Evolutionary conservation across 2,797 vertebrate species (phyloP), one percentile per base, ranked within the genome.

Genomic region (Hephaestus fuliginosus): DNA sequence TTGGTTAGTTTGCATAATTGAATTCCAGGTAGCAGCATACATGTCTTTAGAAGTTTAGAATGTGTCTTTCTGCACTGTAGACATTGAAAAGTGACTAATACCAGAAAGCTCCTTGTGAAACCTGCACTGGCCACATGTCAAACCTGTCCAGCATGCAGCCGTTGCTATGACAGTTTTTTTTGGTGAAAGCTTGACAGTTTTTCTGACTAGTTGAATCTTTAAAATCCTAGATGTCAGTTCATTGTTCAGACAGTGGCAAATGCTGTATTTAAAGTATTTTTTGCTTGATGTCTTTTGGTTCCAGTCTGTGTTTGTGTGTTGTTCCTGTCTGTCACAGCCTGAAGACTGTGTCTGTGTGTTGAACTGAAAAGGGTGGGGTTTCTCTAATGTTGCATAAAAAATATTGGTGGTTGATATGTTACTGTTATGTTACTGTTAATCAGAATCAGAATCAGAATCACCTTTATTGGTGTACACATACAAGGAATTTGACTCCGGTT

Each of bases 71-170:
- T 17, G 1, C 11, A 52, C 15, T 62, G 41, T 25, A 12, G 8
- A 51, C 10, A 51, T 25, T 51, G 12, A 20, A 56, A 61, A 28
- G 13, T 56, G 43, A 57, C 30, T 46, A 20, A 39, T 51, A 33
- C 13, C 3, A 14, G 22, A 57, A 56, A 14, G 10, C 55, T 61
- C 22, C 8, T 0, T 5, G 14, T 20, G 36, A 25, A 61, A 66
- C 22, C 9, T 3, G 18, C 30, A 7, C 17, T 33, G 13, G 48
- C 55, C 30, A 48, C 18, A 13, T 48, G 55, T 55, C 62, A 63
- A 58, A 78, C 64, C 69, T 52, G 70, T 77, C 36, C 3, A 41
- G 48, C 39, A 20, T 25, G 7, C 39, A 48, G 15, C 11, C 46
- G 30, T 22, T 43, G 20, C 20, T 43, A 6, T 41, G 17, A 33